Evolutionary conservation across 2,797 vertebrate genomes (phyloP), one percentile per base, ranked within the genome.

Genomic region (Iguana delicatissima): DNA sequence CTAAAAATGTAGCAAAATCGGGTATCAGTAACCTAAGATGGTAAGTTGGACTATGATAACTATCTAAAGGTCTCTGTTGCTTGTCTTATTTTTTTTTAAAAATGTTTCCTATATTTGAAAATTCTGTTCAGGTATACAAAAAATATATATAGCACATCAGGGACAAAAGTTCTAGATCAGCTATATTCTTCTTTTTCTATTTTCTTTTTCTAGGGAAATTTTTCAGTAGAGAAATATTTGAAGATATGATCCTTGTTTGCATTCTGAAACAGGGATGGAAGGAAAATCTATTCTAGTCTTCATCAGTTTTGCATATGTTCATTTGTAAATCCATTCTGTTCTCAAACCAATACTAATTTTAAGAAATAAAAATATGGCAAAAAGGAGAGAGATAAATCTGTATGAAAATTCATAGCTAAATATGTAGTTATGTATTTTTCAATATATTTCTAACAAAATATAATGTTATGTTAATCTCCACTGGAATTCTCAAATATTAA

Each of bases 361-460:
- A 35, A 67, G 46, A 64, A 84, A 84, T 84, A 26, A 18, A 62
- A 84, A 84, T 46, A 46, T 46, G 42, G 42, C 42, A 46, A 46
- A 46, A 46, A 46, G 42, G 42, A 46, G 42, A 74, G 74, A 79
- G 26, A 13, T 38, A 13, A 13, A 35, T 38, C 9, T 29, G 26
- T 29, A 46, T 2, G 32, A 82, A 35, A 82, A 80, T 55, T 24
- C 9, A 87, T 80, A 50, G 9, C 50, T 67, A 87, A 79, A 57
- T 57, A 57, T 35, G 84, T 32, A 74, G 35, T 55, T 8, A 64
- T 35, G 35, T 86, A 52, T 20, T 85, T 85, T 74, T 85, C 16
- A 67, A 67, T 84, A 10, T 24, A 79, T 82, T 80, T 67, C 18
- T 80, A 59, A 50, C 57, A 62, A 87, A 87, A 79, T 86, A 64